Evolutionary conservation across 1,140 invertebrate genomes (phyloP), one percentile per base, ranked within the genome.

Genomic region (Mactra quadrangularis): DNA sequence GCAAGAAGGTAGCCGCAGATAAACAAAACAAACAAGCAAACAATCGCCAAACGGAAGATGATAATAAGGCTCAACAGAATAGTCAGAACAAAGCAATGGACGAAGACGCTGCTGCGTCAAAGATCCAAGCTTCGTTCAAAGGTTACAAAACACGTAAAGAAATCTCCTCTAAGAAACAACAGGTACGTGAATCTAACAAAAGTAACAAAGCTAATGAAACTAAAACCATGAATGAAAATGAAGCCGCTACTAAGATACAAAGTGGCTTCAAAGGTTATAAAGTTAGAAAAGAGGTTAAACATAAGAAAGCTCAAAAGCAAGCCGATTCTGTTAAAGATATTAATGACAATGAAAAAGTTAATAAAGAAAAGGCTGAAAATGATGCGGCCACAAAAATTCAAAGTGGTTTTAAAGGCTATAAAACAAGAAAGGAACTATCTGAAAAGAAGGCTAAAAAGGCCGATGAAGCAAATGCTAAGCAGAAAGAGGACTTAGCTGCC

Each of bases 361-460:
- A 29, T 13, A 41, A 71, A n/a, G 52, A 60, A n/a, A 59, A n/a
- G 22, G 45, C 17, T 52, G 31, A 62, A 31, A 41, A 70, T 6
- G 31, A 81, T 38, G 96, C 96, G 22, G 96, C 96, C 17, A 95
- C 95, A 4, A 96, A 95, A 89, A 96, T 96, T 72, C 96, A 96
- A 90, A 95, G 96, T 50, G 94, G 95, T 74, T 96, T 95, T 90
- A 94, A 95, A 52, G 96, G 96, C 1, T 96, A 96, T 86, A 94
- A 95, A 77, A 95, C 95, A 1, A 92, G 96, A 50, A 96, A 96
- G 87, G 94, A 95, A 81, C 86, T 95, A 33, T 86, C 89, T 76
- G 13, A 86, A 52, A 82, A 83, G 68, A 87, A 82, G 33, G 60
- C 31, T 62, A 66, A 53, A 70, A 55, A 57, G 22, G 3, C 29